Percentiles rank a stretch among this genome's conserved stretches.
Conservation (phyloP, 1,140 invertebrate species). For the Meloidogyne floridensis region DNA sequence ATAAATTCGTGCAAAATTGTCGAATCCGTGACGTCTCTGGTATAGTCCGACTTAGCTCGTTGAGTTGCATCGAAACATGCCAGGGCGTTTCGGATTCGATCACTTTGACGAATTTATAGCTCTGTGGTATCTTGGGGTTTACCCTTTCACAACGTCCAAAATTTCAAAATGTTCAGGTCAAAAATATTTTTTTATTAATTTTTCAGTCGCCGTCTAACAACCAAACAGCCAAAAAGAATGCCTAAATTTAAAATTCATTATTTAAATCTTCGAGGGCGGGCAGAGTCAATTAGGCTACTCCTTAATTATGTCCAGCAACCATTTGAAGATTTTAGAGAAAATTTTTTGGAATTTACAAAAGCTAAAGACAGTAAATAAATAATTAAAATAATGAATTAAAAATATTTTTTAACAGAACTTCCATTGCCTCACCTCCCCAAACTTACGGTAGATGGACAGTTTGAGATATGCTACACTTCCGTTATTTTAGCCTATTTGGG, state of each 20-base stretch:
- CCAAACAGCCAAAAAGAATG: conserved; percentile 30
- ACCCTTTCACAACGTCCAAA: no score
- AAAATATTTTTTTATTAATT: neutral
- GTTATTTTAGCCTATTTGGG: conserved; percentile 47
- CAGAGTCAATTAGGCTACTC: conserved; percentile 45
- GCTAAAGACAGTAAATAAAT: conserved; percentile 47
- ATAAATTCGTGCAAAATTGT: no score
- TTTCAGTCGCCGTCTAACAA: neutral
- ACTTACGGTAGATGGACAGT: conserved; percentile 42
- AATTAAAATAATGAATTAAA: neutral
- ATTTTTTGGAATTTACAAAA: conserved; percentile 50
- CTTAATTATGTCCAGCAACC: conserved; percentile 50
- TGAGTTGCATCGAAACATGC: no score
- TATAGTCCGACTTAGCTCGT: no score
- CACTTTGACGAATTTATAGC: no score
- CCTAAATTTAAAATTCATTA: conserved; percentile 51
- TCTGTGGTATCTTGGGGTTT: no score
- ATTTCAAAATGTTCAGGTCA: no score
- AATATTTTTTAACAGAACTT: conserved; percentile 32
- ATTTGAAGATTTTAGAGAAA: conserved; percentile 48
- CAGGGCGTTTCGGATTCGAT: no score
- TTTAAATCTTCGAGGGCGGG: conserved; percentile 46
- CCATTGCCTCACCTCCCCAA: conserved; percentile 48
- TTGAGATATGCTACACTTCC: conserved; percentile 41
- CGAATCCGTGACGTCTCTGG: no score